Evolutionary conservation across 2,888 invertebrate genomes (phyloP), one percentile per base, ranked within the genome.

Genomic region (Watsonalla cultraria): DNA sequence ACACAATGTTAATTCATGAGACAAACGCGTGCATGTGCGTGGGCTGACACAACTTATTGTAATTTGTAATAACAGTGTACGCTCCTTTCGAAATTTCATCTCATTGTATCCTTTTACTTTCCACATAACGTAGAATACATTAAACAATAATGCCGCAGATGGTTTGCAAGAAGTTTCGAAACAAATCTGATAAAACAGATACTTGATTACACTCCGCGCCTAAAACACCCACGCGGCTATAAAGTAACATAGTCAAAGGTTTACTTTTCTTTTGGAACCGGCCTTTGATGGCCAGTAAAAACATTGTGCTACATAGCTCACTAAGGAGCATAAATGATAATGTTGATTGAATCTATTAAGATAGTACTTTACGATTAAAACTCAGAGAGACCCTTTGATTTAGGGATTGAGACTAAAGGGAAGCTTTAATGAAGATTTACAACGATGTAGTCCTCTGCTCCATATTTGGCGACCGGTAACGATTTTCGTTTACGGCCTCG

Each of bases 401-500:
- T 11, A 42, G 24, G 24, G 24, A 42, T 11, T 42, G 2, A 9
- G 42, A 11, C 11, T 11, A 8, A 42, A 42, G 42, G 11, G 42
- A 11, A 42, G 2, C 5, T 42, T 8, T 11, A 9, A 42, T 42
- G 42, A 42, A 42, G 11, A 42, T 42, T 46, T 46, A 11, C 11
- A 11, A 34, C 45, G 42, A 51, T 53, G 68, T 69, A 54, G 55
- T 62, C 65, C 68, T 66, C 53, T 69, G 69, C 57, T 72, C 77
- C 63, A 78, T 65, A 76, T 83, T 74, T 68, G 66, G 65, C 58
- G 67, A 66, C 61, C 64, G 65, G 74, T 84, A 86, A 84, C 83
- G 83, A 88, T 88, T 87, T 86, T 86, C 82, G 80, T 81, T 84
- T 81, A 82, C 73, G 61, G 65, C 59, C 68, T 68, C 64, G 64